Evolutionary conservation across 37 sponge, comb jelly and placozoan genomes (phyloP).

Genomic region (Hexactinellida sp.): DNA sequence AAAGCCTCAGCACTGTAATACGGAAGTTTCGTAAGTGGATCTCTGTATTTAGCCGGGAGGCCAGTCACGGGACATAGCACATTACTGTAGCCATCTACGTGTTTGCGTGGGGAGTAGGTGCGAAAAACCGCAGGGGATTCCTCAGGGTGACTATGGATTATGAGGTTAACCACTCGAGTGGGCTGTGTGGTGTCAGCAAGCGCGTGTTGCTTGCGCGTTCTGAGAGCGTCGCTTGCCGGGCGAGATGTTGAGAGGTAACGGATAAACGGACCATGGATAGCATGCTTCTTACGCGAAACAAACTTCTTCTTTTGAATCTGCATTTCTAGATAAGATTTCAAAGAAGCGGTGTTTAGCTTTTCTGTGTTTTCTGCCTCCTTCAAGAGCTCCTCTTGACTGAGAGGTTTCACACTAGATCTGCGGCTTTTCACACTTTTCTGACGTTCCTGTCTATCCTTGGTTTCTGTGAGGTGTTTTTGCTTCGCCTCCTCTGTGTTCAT

Average conservation of each 20-base stretch:
- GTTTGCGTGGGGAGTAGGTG: slow-evolving; percentile 28
- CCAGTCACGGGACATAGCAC: slow-evolving; percentile 73
- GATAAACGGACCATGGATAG: slow-evolving; percentile 48
- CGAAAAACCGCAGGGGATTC: slow-evolving; percentile 32
- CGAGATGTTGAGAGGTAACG: slow-evolving; percentile 67
- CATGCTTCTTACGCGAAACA: slow-evolving; percentile 34
- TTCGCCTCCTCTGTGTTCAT: background rate
- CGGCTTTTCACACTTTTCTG: background rate
- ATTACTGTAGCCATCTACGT: slow-evolving; percentile 13
- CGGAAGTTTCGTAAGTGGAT: slow-evolving; percentile 75
- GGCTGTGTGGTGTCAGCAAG: too few relatives aligned
- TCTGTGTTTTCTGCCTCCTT: slow-evolving; percentile 84
- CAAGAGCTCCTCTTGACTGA: slow-evolving; percentile 82
- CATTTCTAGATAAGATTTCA: slow-evolving; percentile 62
- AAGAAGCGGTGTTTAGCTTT: slow-evolving; percentile 69
- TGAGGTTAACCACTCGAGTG: slow-evolving; percentile 15
- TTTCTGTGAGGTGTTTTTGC: background rate
- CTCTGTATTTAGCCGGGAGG: slow-evolving; percentile 82
- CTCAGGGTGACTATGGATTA: background rate
- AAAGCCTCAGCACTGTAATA: slow-evolving; percentile 86
- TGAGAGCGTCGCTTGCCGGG: slow-evolving; percentile 23
- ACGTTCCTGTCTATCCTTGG: background rate
- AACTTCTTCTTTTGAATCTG: slow-evolving; percentile 80
- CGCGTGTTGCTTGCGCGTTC: background rate
- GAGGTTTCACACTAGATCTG: background rate